These are phyloP conservation scores for Mastigias papua DNA, from an alignment of 30 jellyfish, hydroid and myxozoan species.

Conservation along the genomic window DNA sequence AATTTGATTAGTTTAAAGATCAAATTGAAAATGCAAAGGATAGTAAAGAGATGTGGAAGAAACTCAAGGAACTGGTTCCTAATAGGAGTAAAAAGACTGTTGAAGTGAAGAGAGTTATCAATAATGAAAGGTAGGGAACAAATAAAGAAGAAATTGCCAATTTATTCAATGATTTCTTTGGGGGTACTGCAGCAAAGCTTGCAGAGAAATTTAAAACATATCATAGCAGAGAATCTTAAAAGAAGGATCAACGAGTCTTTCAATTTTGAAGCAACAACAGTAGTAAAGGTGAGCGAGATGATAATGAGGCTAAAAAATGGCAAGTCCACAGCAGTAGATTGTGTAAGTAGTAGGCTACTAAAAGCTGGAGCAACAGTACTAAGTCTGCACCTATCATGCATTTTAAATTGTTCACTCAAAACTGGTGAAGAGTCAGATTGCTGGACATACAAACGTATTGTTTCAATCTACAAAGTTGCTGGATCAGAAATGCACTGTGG, in stretches of 20 bases:
- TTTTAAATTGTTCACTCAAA: slow-evolving; percentile 17
- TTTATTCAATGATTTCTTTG: slow-evolving; percentile 38
- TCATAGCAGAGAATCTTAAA: slow-evolving; percentile 30
- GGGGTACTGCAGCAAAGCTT: slow-evolving; percentile 59
- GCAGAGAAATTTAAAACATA: slow-evolving; percentile 32
- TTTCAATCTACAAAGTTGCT: slow-evolving; percentile 48
- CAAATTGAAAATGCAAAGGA: slow-evolving; percentile 40
- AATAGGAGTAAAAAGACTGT: slow-evolving; percentile 21
- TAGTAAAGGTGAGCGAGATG: slow-evolving; percentile 17
- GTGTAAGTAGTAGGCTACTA: slow-evolving; percentile 20
- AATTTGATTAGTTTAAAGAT: slow-evolving; percentile 17
- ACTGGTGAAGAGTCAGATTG: slow-evolving; percentile 37
- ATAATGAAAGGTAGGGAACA: slow-evolving; percentile 34
- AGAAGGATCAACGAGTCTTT: slow-evolving; percentile 44
- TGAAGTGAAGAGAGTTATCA: slow-evolving; percentile 30
- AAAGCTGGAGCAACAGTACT: slow-evolving; percentile 35
- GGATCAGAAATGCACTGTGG: slow-evolving; percentile 55
- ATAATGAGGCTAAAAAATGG: slow-evolving; percentile 27
- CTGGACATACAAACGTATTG: slow-evolving; percentile 50
- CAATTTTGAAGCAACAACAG: slow-evolving; percentile 48
- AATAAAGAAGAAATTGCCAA: slow-evolving; percentile 17
- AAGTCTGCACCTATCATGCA: slow-evolving; percentile 34
- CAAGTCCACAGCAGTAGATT: slow-evolving; percentile 28
- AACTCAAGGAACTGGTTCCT: slow-evolving; percentile 22
- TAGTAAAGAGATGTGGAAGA: slow-evolving; percentile 41